phyloP scores from a whole-genome alignment of 2,888 invertebrate genomes.

The Operophtera brumata region DNA sequence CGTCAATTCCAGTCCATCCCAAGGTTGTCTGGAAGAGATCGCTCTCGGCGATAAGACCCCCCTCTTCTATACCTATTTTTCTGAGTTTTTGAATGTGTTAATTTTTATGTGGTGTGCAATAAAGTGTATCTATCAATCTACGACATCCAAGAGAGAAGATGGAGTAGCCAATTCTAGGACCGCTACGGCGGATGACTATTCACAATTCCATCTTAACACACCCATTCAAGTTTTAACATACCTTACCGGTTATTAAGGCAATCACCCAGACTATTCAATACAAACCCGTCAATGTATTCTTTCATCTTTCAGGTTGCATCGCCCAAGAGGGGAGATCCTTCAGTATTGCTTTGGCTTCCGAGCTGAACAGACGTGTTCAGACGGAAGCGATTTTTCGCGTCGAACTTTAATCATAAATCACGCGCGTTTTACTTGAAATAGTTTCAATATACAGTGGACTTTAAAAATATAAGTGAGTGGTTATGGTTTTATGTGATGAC shows the following conservation, averaged over 20 bases:
- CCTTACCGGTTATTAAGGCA: neutral
- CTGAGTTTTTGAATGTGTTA: too few relatives aligned
- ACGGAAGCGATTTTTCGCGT: constrained; percentile 51
- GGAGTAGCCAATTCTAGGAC: too few relatives aligned
- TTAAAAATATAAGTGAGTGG: constrained; percentile 37
- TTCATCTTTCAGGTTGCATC: constrained; percentile 30
- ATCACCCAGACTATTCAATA: neutral
- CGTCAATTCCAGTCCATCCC: too few relatives aligned
- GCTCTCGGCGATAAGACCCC: too few relatives aligned
- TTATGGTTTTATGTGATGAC: constrained; percentile 42
- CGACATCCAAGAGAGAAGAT: too few relatives aligned
- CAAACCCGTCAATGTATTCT: constrained; percentile 26
- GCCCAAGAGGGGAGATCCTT: constrained; percentile 34
- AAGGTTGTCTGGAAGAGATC: too few relatives aligned
- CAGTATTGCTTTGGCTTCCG: constrained; percentile 64
- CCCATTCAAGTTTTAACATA: neutral
- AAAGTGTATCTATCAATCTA: too few relatives aligned
- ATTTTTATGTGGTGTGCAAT: too few relatives aligned
- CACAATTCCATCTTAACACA: neutral
- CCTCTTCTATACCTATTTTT: too few relatives aligned
- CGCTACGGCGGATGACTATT: too few relatives aligned
- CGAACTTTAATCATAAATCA: constrained; percentile 56
- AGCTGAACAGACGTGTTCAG: constrained; percentile 51
- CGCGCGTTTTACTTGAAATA: constrained; percentile 26
- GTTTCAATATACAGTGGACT: constrained; percentile 22